These are phyloP conservation scores for Ondatra zibethicus DNA, from an alignment of 2,113 vertebrate genomes.

Conservation along the genomic window DNA sequence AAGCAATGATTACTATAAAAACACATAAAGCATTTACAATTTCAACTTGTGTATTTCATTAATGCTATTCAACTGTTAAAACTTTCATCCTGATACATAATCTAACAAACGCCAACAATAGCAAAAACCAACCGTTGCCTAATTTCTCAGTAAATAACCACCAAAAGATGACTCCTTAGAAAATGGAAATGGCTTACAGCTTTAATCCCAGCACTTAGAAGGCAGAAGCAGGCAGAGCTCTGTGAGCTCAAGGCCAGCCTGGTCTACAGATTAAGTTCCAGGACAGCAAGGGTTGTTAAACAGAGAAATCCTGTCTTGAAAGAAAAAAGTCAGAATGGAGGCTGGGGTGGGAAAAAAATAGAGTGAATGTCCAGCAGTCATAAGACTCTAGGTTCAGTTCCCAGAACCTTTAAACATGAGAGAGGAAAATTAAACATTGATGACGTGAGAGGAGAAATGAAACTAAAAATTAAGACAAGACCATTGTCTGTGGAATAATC, in stretches of 20 bases:
- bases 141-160: slow-evolving; percentile 27
- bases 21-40: slow-evolving; percentile 43
- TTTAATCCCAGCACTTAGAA: background rate
- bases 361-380: background rate
- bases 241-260: background rate
- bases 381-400: background rate
- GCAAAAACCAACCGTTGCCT: background rate
- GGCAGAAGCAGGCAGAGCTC: background rate
- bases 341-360: background rate
- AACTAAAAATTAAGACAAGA: slow-evolving; percentile 37
- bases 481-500: background rate
- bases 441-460: slow-evolving; percentile 42
- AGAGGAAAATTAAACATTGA: slow-evolving; percentile 20
- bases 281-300: background rate
- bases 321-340: slow-evolving; percentile 15
- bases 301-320: background rate
- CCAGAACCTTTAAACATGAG: background rate
- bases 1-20: slow-evolving; percentile 63
- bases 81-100: slow-evolving; percentile 15
- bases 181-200: background rate
- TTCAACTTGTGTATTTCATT: slow-evolving; percentile 37
- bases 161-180: background rate
- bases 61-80: slow-evolving; percentile 6
- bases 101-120: slow-evolving; percentile 26
- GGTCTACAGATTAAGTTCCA: background rate